Base-by-base conservation (phyloP, 2,113 vertebrate genomes). In the Ia io region DNA sequence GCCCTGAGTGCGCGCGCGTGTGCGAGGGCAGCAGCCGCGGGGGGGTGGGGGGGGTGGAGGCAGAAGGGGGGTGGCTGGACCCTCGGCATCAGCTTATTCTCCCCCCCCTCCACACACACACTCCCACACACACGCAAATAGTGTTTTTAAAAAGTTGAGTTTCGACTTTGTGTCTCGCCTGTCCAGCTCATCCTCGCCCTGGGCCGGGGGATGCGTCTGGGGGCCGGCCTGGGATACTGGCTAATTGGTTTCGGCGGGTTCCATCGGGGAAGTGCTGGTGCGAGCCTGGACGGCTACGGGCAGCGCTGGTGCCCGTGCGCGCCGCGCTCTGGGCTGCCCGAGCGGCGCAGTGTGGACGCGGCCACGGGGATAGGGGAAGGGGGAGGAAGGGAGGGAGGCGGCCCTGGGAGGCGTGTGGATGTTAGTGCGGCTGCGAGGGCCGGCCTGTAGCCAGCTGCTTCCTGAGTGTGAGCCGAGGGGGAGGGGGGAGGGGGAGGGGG, bases 381-480 rank as follows among this genome's bases (percentile, higher is more conserved):
- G 90, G 77, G 84, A 73, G 67, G 23, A 42, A 42, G 63, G 51
- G 80, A 91, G 93, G 89, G 88, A 95, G 97, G 95, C 79, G 78
- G 95, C 95, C 91, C 4, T 28, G 83, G 42, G 86, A 94, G 89
- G 32, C 93, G 86, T 59, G 88, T 95, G 97, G 95, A 94, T 97
- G 93, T 88, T 95, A 59, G 95, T 65, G 91, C 67, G 32, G 91
- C 97, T 71, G 93, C 70, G 53, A 95, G 90, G 93, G 90, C 96
- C 88, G 96, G 96, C 96, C 94, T 70, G 94, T 13, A 96, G 97
- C 97, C 97, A 96, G 97, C 97, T 96, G 97, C 97, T 96, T 97
- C 96, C 95, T 94, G 96, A 97, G 95, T 91, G 96, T 32, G 93
- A 95, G 96, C 82, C n/a, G 13, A 93, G 73, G 95, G 90, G 90